Evolutionary conservation across 2,888 invertebrate genomes (phyloP), one percentile per base, ranked within the genome.

Genomic region (Phortica okadai): DNA sequence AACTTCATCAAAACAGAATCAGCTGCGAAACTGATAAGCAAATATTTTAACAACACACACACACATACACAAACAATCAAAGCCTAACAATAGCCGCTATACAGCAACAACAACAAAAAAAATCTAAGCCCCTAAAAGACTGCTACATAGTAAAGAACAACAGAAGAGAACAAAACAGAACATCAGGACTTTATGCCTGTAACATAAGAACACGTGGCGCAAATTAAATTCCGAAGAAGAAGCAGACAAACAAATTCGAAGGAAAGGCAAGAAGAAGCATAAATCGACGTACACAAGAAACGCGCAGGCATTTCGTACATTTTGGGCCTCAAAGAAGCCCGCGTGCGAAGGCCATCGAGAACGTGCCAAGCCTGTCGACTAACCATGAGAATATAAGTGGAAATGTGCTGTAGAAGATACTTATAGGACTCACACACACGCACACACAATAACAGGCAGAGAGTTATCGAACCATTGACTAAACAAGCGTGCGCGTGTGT

Each of bases 1-100:
- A 80, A 82, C 82, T 89, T 86, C 81, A 89, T 87, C 85, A 90
- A 62, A 88, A 86, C 82, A 82, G 82, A 87, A 89, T 88, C 90
- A 89, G 89, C 90, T 89, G 89, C 79, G 77, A 67, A 66, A 67
- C 81, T 80, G 85, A 82, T 87, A 85, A 82, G 80, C 82, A 86
- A 84, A 81, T 85, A 77, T 50, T 67, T 64, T 41, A 64, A 78
- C 79, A 78, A 76, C 79, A 75, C 8, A n/a, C 16, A 77, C 78
- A 73, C 14, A n/a, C 56, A 56, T 7, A 56, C n/a, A 56, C 6
- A n/a, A 1, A 56, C 6, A 56, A 56, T 56, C 14, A 56, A 16
- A 56, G n/a, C 33, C 33, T 5, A 62, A 62, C 62, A 62, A 25
- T 25, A 21, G 16, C 62, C n/a, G 33, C 8, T 33, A 62, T 25